A percentile compares a stretch with the other conserved stretches of the same genome.
phyloP scores from a whole-genome alignment of 2,113 vertebrate genomes.

The Ivindomyrus marchei region DNA sequence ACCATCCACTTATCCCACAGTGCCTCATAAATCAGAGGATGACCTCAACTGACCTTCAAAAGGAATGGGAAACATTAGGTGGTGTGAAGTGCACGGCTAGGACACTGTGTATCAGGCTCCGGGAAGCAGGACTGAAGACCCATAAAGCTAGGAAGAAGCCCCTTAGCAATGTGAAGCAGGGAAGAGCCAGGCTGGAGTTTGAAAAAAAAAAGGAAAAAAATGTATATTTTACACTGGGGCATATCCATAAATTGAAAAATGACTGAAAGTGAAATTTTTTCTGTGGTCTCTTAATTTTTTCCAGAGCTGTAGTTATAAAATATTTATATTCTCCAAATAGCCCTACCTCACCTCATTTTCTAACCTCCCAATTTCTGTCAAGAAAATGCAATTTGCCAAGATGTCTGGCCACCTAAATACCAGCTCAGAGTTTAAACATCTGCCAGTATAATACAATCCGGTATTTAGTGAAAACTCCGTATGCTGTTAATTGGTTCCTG shows the following conservation, averaged over 20 bases:
- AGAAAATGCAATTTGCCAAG: neutral
- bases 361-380: neutral
- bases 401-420: neutral
- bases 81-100: neutral
- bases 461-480: neutral
- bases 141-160: neutral
- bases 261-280: neutral
- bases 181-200: neutral
- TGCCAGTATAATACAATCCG: neutral
- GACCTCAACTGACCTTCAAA: neutral
- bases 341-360: neutral
- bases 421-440: neutral
- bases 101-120: neutral
- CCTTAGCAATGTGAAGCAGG: neutral
- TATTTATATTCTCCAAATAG: neutral
- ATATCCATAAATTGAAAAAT: neutral
- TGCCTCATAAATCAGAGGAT: neutral
- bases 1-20: neutral
- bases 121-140: neutral
- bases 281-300: neutral
- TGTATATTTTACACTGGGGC: neutral
- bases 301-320: neutral
- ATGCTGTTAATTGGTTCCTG: neutral
- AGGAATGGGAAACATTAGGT: neutral
- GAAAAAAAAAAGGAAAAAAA: neutral